Evolutionary conservation across 1,140 invertebrate species (phyloP), one percentile per base, ranked within the genome.

Genomic region (Onthophagus taurus): DNA sequence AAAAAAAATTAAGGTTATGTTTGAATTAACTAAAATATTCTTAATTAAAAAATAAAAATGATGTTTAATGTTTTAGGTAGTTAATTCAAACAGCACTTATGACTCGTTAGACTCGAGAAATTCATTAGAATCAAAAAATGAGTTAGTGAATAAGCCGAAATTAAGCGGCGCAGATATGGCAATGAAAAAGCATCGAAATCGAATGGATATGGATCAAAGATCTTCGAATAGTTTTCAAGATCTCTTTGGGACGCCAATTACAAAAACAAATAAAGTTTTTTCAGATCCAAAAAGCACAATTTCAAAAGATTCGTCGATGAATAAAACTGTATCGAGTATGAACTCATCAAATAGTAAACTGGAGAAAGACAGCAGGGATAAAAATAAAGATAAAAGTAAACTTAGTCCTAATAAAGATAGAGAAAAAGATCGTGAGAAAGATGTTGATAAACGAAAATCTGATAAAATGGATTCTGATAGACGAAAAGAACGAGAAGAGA

Each of bases 171-270:
- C 66, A 41, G 72, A 74, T 13, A 18, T 21, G n/a, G 30, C 55
- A 24, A 49, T 57, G 3, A 81, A 81, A 59, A 82, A 81, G 64
- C 77, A 77, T 47, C 81, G 80, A 64, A 62, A 65, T 36, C 74
- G 77, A 39, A 65, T 71, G 39, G 24, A 17, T 21, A 72, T 76
- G 14, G 80, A 80, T 52, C 64, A 70, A 20, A 78, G 72, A 54
- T 76, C 33, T 34, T 47, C 52, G 72, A 78, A 74, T 53, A 75
- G 77, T 35, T 89, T 89, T 64, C 77, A 78, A 26, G 80, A 77
- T 48, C 65, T 92, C 35, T 90, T 90, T 69, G 86, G 87, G 1
- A 64, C 79, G 20, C 84, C 85, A 1, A 81, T 89, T 44, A 77
- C 72, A 17, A 85, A 85, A 57, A 75, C 75, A 3, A 70, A 70